Conservation (phyloP, 2,888 invertebrate species). For the Strigamia maritima region DNA sequence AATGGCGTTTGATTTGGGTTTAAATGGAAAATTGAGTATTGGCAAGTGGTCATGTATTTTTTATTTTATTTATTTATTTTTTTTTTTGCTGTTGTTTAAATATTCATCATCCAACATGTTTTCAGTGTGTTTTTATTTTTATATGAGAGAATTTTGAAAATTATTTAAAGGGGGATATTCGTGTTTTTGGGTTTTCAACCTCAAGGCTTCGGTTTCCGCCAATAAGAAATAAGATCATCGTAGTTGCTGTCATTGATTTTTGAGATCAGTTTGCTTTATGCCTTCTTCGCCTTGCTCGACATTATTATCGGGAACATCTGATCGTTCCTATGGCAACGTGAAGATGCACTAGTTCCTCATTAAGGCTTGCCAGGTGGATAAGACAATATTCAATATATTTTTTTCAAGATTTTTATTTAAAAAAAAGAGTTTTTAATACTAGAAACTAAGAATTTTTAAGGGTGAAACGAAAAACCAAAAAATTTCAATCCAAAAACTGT, state of each 20-base stretch:
- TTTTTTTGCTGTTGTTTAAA: no score
- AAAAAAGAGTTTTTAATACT: no score
- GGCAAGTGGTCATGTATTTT: no score
- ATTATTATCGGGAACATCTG: conserved; percentile 15
- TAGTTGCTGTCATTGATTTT: conserved; percentile 8
- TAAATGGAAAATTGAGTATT: background rate
- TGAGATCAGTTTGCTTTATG: conserved; percentile 8
- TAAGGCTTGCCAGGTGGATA: conserved; percentile 1
- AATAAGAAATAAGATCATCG: conserved; percentile 6
- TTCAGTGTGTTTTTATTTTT: no score
- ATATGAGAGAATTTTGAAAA: background rate
- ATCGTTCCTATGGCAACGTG: background rate
- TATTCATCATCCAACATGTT: no score
- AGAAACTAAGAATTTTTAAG: background rate
- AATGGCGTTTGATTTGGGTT: background rate
- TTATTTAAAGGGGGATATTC: background rate
- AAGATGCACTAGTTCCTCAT: background rate
- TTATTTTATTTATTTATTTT: no score
- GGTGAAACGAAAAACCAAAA: no score
- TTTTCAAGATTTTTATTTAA: background rate
- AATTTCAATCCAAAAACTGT: no score
- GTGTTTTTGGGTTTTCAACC: background rate
- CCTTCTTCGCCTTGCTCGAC: background rate
- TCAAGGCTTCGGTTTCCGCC: background rate
- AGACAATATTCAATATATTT: background rate